These are phyloP conservation scores for Onchidella celtica DNA, from an alignment of 2,888 invertebrate genomes.

Conservation along the genomic window DNA sequence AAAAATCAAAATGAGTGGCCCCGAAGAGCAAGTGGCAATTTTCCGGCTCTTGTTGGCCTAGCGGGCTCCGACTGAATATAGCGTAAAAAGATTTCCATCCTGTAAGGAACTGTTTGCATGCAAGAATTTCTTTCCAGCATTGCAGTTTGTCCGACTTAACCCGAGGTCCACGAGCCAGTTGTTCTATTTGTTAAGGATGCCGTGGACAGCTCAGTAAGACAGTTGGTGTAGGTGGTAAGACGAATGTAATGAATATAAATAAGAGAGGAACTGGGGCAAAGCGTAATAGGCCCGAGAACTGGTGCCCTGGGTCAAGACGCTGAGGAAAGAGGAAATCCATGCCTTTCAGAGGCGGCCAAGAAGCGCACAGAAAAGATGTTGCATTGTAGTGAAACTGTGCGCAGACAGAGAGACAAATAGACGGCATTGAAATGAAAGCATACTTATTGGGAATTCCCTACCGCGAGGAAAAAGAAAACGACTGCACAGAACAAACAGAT, in stretches of 20 bases:
- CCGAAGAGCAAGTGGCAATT: background rate
- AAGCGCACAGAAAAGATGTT: no score
- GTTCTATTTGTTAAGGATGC: conserved; percentile 2
- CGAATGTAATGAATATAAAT: background rate
- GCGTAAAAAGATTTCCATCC: background rate
- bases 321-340: no score
- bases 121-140: background rate
- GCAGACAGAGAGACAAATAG: no score
- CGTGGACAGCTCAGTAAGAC: background rate
- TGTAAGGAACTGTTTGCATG: background rate
- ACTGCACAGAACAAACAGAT: no score
- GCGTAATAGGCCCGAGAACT: no score
- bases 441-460: no score
- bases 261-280: background rate
- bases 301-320: no score
- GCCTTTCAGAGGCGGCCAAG: no score
- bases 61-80: background rate
- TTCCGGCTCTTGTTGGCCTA: background rate
- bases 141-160: background rate
- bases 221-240: background rate
- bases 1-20: background rate
- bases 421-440: no score
- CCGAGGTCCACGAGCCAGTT: background rate
- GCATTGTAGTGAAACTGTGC: no score
- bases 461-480: no score